Evolutionary conservation across 2,797 vertebrate genomes (phyloP).

Genomic region (Heteromormyrus szaboi): DNA sequence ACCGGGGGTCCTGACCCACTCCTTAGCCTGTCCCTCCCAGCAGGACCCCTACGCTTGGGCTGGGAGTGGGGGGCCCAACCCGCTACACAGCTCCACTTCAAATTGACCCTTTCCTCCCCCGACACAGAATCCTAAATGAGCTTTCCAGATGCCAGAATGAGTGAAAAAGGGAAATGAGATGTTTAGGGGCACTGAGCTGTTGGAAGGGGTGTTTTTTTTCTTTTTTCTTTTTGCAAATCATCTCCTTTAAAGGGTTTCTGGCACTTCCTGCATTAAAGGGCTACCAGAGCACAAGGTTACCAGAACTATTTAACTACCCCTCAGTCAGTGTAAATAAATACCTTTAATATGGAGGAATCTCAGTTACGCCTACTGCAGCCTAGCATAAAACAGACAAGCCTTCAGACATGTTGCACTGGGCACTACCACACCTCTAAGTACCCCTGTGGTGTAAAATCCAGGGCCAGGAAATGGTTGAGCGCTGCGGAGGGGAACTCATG

Average conservation of each 20-base stretch:
- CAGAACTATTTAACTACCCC: neutral
- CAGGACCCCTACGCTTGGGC: constrained; percentile 28
- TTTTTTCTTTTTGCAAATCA: constrained; percentile 34
- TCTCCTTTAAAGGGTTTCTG: constrained; percentile 25
- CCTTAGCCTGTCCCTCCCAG: constrained; percentile 34
- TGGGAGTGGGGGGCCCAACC: constrained; percentile 44
- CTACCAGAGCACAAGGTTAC: neutral
- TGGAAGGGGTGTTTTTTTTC: constrained; percentile 36
- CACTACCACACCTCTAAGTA: neutral
- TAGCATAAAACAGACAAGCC: neutral
- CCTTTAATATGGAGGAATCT: neutral
- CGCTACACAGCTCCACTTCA: constrained; percentile 56
- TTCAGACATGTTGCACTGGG: neutral
- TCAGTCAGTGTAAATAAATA: neutral
- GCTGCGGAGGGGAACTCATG: neutral
- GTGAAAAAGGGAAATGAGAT: constrained; percentile 47
- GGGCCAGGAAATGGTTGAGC: neutral
- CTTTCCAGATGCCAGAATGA: constrained; percentile 54
- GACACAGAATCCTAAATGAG: constrained; percentile 53
- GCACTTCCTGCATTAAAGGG: constrained; percentile 15
- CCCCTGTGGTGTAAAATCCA: neutral
- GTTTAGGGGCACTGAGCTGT: constrained; percentile 41
- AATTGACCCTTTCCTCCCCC: constrained; percentile 59
- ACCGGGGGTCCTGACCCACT: constrained; percentile 4
- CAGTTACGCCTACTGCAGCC: neutral